A percentile compares a stretch with the other conserved stretches of the same genome.
Conservation (phyloP, 1,140 invertebrate species). For the Helicoverpa armigera region DNA sequence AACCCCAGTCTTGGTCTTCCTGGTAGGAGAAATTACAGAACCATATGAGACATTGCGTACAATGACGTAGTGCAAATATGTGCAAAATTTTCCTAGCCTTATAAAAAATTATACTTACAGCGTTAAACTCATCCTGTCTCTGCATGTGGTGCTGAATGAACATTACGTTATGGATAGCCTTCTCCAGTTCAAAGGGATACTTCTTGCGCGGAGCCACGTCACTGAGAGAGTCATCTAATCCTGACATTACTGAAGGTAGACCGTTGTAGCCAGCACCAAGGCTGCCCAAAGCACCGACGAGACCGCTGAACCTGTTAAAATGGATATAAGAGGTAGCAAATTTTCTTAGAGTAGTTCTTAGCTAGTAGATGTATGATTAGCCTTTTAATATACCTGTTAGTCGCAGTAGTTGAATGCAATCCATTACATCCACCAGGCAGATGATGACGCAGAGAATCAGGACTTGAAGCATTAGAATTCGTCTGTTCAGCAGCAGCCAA, state of each 20-base stretch:
- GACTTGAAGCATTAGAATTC: constrained; percentile 91
- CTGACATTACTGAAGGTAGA: constrained; percentile 92
- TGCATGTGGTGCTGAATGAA: constrained; percentile 98
- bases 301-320: constrained; percentile 89
- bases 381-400: constrained; percentile 87
- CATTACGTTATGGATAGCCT: constrained; percentile 97
- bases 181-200: constrained; percentile 96
- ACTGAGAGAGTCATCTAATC: constrained; percentile 93
- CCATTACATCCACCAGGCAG: constrained; percentile 92
- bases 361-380: too few species aligned
- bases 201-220: constrained; percentile 93
- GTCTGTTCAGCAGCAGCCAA: constrained; percentile 89
- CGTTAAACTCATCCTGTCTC: constrained; percentile 96
- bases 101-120: constrained; percentile 88
- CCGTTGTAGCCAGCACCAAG: constrained; percentile 91
- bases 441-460: constrained; percentile 90
- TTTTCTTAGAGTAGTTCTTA: too few species aligned
- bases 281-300: constrained; percentile 90
- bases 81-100: background rate
- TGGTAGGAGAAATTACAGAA: constrained; percentile 75
- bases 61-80: background rate
- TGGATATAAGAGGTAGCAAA: background rate
- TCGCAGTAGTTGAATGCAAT: constrained; percentile 90
- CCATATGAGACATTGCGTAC: background rate
- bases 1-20: constrained; percentile 99